A percentile compares a stretch with the other conserved stretches of the same genome.
Conservation (phyloP, 64 coral and sea anemone genomes). For the Stichodactyla mertensii region DNA sequence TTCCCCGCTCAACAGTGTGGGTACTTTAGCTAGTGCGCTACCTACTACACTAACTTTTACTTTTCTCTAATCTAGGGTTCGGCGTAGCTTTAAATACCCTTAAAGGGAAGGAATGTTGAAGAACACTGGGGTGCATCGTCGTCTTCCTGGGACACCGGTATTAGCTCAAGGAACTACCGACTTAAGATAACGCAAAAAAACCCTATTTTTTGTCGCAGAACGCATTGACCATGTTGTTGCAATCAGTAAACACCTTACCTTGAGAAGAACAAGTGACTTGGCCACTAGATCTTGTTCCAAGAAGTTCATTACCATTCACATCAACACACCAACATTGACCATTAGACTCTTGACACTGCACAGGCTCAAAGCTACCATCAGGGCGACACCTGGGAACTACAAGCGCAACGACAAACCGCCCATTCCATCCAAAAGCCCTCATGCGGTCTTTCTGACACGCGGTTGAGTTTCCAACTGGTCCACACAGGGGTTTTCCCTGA, state of each 20-base stretch:
- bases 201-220: too few species aligned
- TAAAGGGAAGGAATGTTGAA: too few species aligned
- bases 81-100: too few species aligned
- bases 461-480: conserved; percentile 16
- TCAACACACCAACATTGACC: conserved; percentile 92
- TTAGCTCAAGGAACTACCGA: too few species aligned
- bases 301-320: conserved; percentile 59
- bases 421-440: conserved; percentile 44
- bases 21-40: too few species aligned
- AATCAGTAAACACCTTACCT: background rate
- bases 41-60: too few species aligned
- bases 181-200: too few species aligned
- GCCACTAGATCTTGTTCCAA: conserved; percentile 21
- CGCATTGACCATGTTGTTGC: background rate
- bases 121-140: too few species aligned
- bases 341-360: conserved; percentile 54
- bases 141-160: too few species aligned
- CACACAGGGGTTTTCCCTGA: conserved; percentile 18
- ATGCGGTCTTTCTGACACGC: conserved; percentile 60
- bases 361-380: conserved; percentile 43
- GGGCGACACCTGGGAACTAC: conserved; percentile 47
- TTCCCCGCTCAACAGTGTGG: too few species aligned
- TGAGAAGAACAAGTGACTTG: conserved; percentile 43
- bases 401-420: conserved; percentile 27
- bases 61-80: too few species aligned